Percentiles rank a stretch among this genome's conserved stretches.
These are phyloP conservation scores for Tiphia femorata DNA, from an alignment of 2,888 invertebrate genomes.

Conservation along the genomic window DNA sequence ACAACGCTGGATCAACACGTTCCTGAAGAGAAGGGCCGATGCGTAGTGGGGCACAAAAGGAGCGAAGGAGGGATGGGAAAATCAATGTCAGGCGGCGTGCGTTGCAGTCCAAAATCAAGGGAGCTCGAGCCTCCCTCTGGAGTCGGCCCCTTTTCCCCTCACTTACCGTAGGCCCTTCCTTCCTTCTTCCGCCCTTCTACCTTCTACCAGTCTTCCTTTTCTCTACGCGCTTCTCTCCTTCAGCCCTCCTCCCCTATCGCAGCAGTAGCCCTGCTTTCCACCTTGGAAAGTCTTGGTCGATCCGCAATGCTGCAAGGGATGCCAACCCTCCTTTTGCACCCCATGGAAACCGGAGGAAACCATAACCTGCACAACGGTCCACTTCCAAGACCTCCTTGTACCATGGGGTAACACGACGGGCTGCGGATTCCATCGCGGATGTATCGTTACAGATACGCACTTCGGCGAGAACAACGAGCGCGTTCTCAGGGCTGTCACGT, in stretches of 20 bases:
- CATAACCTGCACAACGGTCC: slow-evolving; percentile 65
- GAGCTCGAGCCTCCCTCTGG: slow-evolving; percentile 35
- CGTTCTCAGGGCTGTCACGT: too few species aligned
- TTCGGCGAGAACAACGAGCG: too few species aligned
- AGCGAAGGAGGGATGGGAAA: slow-evolving; percentile 46
- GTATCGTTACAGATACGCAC: too few species aligned
- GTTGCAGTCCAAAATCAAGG: slow-evolving; percentile 53
- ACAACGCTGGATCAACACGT: slow-evolving; percentile 13
- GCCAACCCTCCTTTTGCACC: slow-evolving; percentile 34
- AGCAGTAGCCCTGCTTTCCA: too few species aligned
- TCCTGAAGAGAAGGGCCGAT: slow-evolving; percentile 14
- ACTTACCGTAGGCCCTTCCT: too few species aligned
- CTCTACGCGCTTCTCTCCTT: slow-evolving; percentile 24
- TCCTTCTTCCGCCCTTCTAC: slow-evolving; percentile 19
- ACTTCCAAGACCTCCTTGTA: slow-evolving; percentile 45
- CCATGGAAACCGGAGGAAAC: slow-evolving; percentile 49
- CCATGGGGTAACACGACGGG: too few species aligned
- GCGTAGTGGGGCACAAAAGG: slow-evolving; percentile 5
- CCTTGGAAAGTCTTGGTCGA: slow-evolving; percentile 28
- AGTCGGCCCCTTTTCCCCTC: too few species aligned
- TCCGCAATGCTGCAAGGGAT: slow-evolving; percentile 39
- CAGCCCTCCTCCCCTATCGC: slow-evolving; percentile 17
- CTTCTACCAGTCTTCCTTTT: too few species aligned
- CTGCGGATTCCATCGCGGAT: too few species aligned
- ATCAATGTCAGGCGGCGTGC: slow-evolving; percentile 58